Evolutionary conservation across 2,888 invertebrate genomes (phyloP), one percentile per base, ranked within the genome.

Genomic region (Octonoba sinensis): DNA sequence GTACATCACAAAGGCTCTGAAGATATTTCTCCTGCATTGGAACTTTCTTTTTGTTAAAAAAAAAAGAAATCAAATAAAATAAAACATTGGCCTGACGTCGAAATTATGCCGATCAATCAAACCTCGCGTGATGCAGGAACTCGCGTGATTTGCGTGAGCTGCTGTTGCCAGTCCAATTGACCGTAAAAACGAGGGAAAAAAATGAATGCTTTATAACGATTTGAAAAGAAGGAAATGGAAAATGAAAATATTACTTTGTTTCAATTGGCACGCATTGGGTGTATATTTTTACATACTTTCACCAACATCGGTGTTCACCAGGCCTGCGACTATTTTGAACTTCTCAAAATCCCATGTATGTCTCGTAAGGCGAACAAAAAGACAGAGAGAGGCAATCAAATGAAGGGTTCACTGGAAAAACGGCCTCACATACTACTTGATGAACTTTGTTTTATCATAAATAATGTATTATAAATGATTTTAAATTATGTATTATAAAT

Each of bases 131-230:
- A 69, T 60, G 62, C 69, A 56, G 44, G 76, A 76, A 62, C 69
- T 76, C 60, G 76, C 76, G 76, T 76, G 76, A 76, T 69, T 44
- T 76, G 62, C 69, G 76, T 76, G 67, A 57, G 66, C 59, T 59
- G 74, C 69, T 69, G 76, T 76, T 76, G 69, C 76, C 76, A 76
- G 62, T 76, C 76, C 76, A 76, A 76, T 76, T 76, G 76, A 76
- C 76, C 76, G 62, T 76, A 69, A 76, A 76, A 62, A n/a, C 20
- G 20, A 36, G 36, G 54, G n/a, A 16, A 16, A 16, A 54, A 54
- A 54, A 69, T 54, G 76, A 76, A 76, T 62, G 69, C 59, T 60
- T 76, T 69, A 62, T 67, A 76, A 67, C 67, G 76, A 76, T 76
- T 76, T 57, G 46, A 66, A 59, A 59, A 47, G 18, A 27, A 15